Evolutionary conservation across 2,113 vertebrate species (phyloP), one percentile per base, ranked within the genome.

Genomic region (Jaculus jaculus): DNA sequence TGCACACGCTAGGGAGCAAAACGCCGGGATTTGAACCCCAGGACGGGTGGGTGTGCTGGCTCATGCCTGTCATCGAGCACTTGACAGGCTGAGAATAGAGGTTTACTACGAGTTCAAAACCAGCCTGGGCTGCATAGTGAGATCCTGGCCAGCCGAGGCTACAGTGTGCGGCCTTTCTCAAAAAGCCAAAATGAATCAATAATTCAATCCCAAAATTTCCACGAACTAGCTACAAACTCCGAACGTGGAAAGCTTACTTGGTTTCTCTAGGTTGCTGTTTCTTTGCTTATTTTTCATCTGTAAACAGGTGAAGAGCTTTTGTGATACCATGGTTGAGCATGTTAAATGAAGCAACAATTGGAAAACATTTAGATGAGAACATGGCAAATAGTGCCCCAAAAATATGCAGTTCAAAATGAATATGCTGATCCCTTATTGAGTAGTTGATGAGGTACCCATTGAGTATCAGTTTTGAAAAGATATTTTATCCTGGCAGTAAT

Each of bases 351-450:
- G 24, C 42, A 90, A 58, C 2, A 11, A 11, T 28, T 54, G 26
- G 78, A 73, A 90, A 26, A 5, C 80, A 39, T 39, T 65, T 81
- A 65, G 9, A 20, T 74, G 26, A 87, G 84, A 83, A 30, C 26
- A 30, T 65, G 17, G 26, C 78, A 72, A 54, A 32, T 73, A 66
- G 13, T 69, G 18, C 13, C 75, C 28, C 24, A 93, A 32, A 91
- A 94, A 84, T 47, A 2, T 71, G 66, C 12, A 32, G 7, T 74
- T 81, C 73, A 85, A 90, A 74, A 24, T 39, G 60, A 71, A 87
- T 24, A 16, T 24, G 24, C 68, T 74, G n/a, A 69, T 73, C n/a
- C 30, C 61, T 74, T 47, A 47, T 12, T 78, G 12, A 1, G 9
- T 72, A 63, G 17, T 58, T 75, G 21, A 12, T 58, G 58, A 89